Evolutionary conservation across 2,113 vertebrate species (phyloP).

Genomic region (Pseudolaguvia tuberculata): DNA sequence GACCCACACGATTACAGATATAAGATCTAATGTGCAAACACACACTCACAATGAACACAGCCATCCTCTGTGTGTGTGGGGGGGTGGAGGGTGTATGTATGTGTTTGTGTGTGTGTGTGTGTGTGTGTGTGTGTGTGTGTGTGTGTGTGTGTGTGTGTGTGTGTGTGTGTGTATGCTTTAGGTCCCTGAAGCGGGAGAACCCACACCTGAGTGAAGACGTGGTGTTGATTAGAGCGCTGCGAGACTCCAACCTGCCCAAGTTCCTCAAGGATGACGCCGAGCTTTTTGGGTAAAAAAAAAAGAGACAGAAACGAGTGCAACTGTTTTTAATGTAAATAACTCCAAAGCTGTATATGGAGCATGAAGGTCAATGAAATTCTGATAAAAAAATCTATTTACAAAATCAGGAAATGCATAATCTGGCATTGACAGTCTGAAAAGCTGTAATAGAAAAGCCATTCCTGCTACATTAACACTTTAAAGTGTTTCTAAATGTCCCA

Average conservation of each 20-base stretch:
- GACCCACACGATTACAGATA: background rate
- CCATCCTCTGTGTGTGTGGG: background rate
- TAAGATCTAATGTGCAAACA: background rate
- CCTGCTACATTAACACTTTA: background rate
- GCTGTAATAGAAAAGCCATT: background rate
- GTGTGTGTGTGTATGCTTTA: constrained; percentile 47
- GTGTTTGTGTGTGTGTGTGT: background rate
- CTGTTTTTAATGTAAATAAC: background rate
- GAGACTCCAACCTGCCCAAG: constrained; percentile 82
- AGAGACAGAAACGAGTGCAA: background rate
- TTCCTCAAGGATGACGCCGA: constrained; percentile 76
- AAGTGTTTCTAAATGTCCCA: background rate
- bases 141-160: background rate
- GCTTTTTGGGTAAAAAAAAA: constrained; percentile 69
- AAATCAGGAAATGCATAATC: background rate
- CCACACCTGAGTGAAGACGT: constrained; percentile 77
- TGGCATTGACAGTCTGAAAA: background rate
- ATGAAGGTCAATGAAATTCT: background rate
- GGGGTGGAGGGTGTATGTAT: too few species aligned
- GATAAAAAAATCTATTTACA: background rate
- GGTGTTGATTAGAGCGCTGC: constrained; percentile 79
- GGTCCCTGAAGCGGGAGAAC: constrained; percentile 78
- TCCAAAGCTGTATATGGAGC: background rate
- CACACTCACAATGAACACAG: background rate
- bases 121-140: constrained; percentile 5